Percentiles rank a stretch among this genome's conserved stretches.
phyloP scores from a whole-genome alignment of 2,888 invertebrate genomes.

The Yponomeuta evonymella region DNA sequence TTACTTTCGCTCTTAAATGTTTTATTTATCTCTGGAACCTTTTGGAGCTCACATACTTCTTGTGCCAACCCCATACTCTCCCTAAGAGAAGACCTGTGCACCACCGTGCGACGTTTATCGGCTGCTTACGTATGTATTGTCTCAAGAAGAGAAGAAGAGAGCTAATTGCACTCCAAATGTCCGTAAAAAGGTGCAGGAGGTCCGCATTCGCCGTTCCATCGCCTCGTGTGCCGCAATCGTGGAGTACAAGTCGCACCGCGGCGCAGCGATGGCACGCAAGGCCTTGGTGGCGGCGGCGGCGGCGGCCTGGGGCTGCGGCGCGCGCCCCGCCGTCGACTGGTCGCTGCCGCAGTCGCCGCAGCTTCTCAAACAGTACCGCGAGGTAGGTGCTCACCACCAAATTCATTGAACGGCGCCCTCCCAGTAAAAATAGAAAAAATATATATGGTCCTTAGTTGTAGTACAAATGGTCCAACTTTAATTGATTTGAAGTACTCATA shows the following conservation, averaged over 20 bases:
- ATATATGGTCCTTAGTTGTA: no score
- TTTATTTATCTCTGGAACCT: no score
- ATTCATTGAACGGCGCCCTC: no score
- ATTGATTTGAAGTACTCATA: no score
- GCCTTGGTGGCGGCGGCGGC: slow-evolving; percentile 72
- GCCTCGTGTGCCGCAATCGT: slow-evolving; percentile 80
- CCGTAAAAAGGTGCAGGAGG: slow-evolving; percentile 45
- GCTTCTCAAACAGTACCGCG: slow-evolving; percentile 61
- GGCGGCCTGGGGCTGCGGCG: slow-evolving; percentile 66
- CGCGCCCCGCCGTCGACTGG: slow-evolving; percentile 66
- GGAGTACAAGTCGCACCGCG: slow-evolving; percentile 80
- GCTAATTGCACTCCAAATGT: neutral
- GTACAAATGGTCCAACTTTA: no score
- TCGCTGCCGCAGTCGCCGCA: slow-evolving; percentile 67
- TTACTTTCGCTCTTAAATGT: no score
- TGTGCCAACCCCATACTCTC: no score
- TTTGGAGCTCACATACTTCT: no score
- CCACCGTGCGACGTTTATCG: no score
- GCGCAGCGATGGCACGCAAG: slow-evolving; percentile 22
- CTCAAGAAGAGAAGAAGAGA: neutral
- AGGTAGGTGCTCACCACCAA: slow-evolving; percentile 35
- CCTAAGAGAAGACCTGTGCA: no score
- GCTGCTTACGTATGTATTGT: no score
- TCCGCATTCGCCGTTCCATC: slow-evolving; percentile 60
- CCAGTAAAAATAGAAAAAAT: no score